Evolutionary conservation across 1,140 invertebrate species (phyloP), one percentile per base, ranked within the genome.

Genomic region (Agrilus planipennis): DNA sequence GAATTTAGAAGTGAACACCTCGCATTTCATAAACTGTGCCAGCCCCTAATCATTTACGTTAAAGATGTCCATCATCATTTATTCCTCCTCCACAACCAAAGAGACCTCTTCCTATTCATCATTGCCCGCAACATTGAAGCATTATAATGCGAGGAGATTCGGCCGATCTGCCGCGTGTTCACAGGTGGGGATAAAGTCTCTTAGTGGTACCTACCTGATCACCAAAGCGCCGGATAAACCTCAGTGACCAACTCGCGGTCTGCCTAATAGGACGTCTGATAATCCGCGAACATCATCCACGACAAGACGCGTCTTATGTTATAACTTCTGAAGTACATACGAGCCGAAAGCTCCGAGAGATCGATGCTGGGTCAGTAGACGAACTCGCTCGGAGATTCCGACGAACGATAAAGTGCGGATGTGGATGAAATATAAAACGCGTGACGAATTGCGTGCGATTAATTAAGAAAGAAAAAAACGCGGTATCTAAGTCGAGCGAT

Each of bases 81-180:
- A 51, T 51, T 52, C 50, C 50, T 46, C 50, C 52, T 54, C 52
- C 47, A 50, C 42, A 50, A 46, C n/a, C n/a, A n/a, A n/a, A n/a
- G n/a, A n/a, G n/a, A n/a, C n/a, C 49, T 48, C 50, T 46, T 42
- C 52, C 46, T 51, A 54, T 54, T 52, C 46, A 54, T 54, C 53
- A 53, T 54, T 46, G 49, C 40, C 46, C 34, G 40, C 36, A 42
- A 46, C 32, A n/a, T n/a, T n/a, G n/a, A n/a, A n/a, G n/a, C n/a
- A n/a, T n/a, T n/a, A n/a, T n/a, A n/a, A n/a, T n/a, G n/a, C n/a
- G n/a, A n/a, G n/a, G n/a, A n/a, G n/a, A n/a, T n/a, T n/a, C n/a
- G n/a, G n/a, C n/a, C n/a, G n/a, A n/a, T n/a, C 22, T 52, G 52
- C 45, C 49, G 47, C 46, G 38, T 47, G 36, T 44, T 48, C 47